Evolutionary conservation across 2,113 vertebrate species (phyloP).

Genomic region (Syngnathus typhle): DNA sequence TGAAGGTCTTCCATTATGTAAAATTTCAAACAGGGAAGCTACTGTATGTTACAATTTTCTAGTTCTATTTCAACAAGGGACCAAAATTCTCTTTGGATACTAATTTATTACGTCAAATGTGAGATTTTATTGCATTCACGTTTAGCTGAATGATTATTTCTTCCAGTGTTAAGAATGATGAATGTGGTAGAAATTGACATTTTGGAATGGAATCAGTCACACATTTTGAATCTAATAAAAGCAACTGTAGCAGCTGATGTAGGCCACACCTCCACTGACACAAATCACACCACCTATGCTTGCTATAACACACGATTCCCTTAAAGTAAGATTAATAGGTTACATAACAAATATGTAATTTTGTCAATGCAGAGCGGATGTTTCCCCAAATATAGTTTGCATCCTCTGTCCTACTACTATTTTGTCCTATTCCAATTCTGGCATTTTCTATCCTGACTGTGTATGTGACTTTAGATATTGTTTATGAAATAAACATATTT

Average conservation of each 20-base stretch:
- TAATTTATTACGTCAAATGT: slow-evolving; percentile 29
- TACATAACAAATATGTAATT: not conserved
- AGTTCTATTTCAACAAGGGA: slow-evolving; percentile 46
- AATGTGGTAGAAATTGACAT: slow-evolving; percentile 11
- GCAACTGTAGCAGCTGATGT: slow-evolving; percentile 32
- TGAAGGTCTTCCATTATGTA: slow-evolving; percentile 65
- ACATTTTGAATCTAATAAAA: slow-evolving; percentile 13
- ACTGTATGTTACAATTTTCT: slow-evolving; percentile 47
- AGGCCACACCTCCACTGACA: not conserved
- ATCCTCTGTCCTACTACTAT: slow-evolving; percentile 20
- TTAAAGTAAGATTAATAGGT: not conserved
- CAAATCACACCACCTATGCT: not conserved
- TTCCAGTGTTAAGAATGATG: not conserved
- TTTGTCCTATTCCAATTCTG: slow-evolving; percentile 45
- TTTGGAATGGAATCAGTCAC: slow-evolving; percentile 3
- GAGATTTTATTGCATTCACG: slow-evolving; percentile 21
- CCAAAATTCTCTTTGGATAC: slow-evolving; percentile 43
- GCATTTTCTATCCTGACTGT: slow-evolving; percentile 66
- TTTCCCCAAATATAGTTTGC: not conserved
- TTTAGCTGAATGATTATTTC: slow-evolving; percentile 11
- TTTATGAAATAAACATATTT: slow-evolving; percentile 72
- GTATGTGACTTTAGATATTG: slow-evolving; percentile 66
- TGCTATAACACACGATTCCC: not conserved
- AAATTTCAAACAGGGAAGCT: slow-evolving; percentile 28
- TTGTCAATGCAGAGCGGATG: slow-evolving; percentile 5